Conservation (phyloP, 2,113 vertebrate genomes). For the Muntiacus reevesi region DNA sequence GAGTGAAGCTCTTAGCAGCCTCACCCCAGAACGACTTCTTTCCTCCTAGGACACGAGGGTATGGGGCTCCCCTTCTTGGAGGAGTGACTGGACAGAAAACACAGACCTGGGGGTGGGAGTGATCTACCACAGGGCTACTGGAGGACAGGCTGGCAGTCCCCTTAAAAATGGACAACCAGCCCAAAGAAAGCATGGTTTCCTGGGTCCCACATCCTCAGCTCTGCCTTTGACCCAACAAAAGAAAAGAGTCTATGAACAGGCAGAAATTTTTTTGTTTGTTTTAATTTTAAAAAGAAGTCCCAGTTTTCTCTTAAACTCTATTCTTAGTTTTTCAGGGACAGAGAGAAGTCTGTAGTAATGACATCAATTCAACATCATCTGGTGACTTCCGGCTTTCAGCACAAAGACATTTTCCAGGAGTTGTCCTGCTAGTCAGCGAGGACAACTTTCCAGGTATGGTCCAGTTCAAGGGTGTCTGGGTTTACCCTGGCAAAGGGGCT, state of each 20-base stretch:
- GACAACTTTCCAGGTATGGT: neutral
- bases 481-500: neutral
- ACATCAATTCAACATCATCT: neutral
- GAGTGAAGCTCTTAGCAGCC: neutral
- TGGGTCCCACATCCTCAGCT: neutral
- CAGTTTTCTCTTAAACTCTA: neutral
- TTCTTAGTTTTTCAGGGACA: neutral
- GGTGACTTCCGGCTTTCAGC: neutral
- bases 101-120: too few species aligned
- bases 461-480: neutral
- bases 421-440: neutral
- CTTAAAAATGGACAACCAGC: neutral
- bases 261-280: neutral
- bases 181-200: neutral
- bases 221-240: neutral
- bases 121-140: neutral
- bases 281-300: neutral
- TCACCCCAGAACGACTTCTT: neutral
- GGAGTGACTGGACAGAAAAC: neutral
- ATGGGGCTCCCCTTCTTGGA: neutral
- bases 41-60: neutral
- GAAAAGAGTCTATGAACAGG: neutral
- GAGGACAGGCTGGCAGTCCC: neutral
- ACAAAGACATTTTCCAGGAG: neutral
- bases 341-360: neutral